A percentile compares a stretch with the other conserved stretches of the same genome.
Conservation (phyloP, 2,888 invertebrate genomes). For the Elegia similella region DNA sequence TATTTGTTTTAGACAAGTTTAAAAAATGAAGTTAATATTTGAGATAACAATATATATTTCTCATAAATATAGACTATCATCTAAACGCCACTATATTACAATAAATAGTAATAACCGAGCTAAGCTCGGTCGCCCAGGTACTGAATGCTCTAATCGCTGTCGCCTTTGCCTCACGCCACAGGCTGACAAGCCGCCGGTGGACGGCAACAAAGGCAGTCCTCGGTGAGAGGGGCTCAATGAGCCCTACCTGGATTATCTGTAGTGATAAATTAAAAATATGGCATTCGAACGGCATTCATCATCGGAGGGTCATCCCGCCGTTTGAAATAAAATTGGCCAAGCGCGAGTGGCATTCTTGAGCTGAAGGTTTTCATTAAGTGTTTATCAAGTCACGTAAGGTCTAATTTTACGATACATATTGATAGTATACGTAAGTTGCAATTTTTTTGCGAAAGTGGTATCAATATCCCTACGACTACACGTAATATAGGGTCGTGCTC, state of each 20-base stretch:
- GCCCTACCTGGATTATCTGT: constrained; percentile 75
- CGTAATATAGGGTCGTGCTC: no score
- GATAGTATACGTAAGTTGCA: no score
- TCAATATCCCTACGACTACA: no score
- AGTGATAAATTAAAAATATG: constrained; percentile 80
- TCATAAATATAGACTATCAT: no score
- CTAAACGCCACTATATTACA: no score
- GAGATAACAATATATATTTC: no score
- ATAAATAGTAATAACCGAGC: no score
- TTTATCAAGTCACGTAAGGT: neutral
- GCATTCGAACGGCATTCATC: constrained; percentile 72
- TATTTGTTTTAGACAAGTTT: no score
- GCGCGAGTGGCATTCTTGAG: neutral
- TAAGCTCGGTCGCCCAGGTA: no score
- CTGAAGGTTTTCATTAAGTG: neutral
- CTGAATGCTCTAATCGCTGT: constrained; percentile 13
- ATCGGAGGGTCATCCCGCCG: constrained; percentile 58
- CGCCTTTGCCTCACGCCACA: constrained; percentile 28
- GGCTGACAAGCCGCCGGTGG: constrained; percentile 34
- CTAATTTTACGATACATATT: no score
- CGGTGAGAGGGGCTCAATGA: constrained; percentile 62
- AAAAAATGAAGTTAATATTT: no score
- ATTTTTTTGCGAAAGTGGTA: no score
- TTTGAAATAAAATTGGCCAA: neutral
- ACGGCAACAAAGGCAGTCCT: constrained; percentile 58